Evolutionary conservation across 2,888 invertebrate species (phyloP).

Genomic region (Lasioglossum figueresi): DNA sequence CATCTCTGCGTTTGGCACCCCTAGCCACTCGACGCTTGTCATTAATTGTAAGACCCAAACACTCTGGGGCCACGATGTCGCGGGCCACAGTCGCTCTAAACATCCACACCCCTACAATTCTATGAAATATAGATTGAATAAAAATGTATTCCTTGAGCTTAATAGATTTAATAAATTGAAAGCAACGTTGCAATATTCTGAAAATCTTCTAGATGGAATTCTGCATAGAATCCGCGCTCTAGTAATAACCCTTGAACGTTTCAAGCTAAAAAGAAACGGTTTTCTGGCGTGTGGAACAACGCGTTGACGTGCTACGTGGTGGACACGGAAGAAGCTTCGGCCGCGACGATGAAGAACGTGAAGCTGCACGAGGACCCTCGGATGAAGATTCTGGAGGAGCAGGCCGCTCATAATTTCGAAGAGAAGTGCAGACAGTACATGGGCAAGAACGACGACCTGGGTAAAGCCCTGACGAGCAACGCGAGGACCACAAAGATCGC

Average conservation of each 20-base stretch:
- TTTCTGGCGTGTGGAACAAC: slow-evolving; percentile 71
- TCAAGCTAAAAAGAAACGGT: slow-evolving; percentile 48
- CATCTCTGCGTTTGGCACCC: too few species aligned
- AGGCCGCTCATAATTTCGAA: slow-evolving; percentile 60
- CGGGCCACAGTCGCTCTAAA: too few species aligned
- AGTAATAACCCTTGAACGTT: neutral
- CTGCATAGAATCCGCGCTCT: too few species aligned
- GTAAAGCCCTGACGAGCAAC: slow-evolving; percentile 45
- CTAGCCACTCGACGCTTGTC: too few species aligned
- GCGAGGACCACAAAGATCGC: slow-evolving; percentile 47
- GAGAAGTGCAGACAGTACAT: slow-evolving; percentile 59
- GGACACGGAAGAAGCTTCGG: slow-evolving; percentile 41
- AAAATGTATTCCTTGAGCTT: neutral
- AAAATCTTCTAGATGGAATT: neutral
- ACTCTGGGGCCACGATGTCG: too few species aligned
- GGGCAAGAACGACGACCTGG: slow-evolving; percentile 60
- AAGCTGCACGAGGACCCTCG: slow-evolving; percentile 58
- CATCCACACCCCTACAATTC: neutral
- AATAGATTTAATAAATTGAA: neutral
- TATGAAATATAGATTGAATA: neutral
- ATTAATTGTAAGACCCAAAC: too few species aligned
- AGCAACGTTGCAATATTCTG: neutral
- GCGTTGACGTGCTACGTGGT: slow-evolving; percentile 72
- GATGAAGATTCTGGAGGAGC: slow-evolving; percentile 53
- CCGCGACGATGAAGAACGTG: slow-evolving; percentile 16